Conservation (phyloP, 2,797 vertebrate genomes). For the Myotis planiceps region DNA sequence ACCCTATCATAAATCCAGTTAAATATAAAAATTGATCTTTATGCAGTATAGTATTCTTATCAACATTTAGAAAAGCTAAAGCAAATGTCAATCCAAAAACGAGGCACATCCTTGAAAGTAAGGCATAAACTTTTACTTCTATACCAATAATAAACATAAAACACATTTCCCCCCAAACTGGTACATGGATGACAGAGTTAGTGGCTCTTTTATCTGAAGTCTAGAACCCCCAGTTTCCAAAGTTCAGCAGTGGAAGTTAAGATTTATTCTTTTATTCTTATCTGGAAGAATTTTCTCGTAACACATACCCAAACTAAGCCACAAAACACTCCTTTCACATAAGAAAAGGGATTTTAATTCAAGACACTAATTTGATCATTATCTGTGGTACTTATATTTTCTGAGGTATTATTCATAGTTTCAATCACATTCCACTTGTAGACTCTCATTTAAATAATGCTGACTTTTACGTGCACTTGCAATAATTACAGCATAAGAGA, state of each 20-base stretch:
- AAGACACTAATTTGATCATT: background rate
- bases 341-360: background rate
- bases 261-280: background rate
- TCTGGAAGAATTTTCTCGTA: slow-evolving; percentile 18
- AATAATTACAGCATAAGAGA: slow-evolving; percentile 6
- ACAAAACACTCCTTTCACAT: background rate
- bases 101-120: background rate
- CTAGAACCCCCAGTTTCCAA: background rate
- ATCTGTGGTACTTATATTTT: background rate
- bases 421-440: background rate
- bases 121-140: background rate
- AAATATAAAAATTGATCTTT: slow-evolving; percentile 29
- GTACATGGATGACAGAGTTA: background rate
- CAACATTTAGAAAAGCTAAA: slow-evolving; percentile 16
- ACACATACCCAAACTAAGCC: background rate
- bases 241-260: background rate
- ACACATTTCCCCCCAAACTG: background rate
- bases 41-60: background rate
- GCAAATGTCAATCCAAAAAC: background rate
- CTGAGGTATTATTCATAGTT: background rate
- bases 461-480: background rate
- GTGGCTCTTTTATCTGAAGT: background rate
- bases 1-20: background rate
- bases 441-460: background rate
- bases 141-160: slow-evolving; percentile 2